A percentile compares a stretch with the other conserved stretches of the same genome.
phyloP scores from a whole-genome alignment of 2,888 invertebrate species.

The Epinotia ramella region DNA sequence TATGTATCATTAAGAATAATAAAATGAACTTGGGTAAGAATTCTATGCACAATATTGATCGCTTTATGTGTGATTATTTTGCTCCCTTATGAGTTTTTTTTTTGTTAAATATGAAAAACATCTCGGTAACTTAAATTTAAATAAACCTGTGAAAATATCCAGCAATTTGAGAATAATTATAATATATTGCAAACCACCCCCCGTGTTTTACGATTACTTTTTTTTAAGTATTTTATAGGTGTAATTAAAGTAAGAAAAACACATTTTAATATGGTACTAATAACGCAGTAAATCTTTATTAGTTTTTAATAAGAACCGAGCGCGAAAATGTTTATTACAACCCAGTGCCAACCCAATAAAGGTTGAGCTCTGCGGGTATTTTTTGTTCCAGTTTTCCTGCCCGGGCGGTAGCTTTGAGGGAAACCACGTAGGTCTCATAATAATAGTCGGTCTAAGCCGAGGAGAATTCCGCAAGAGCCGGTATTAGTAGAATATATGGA shows the following conservation, averaged over 20 bases:
- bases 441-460: constrained; percentile 43
- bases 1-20: too few relatives aligned
- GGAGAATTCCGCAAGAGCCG: constrained; percentile 46
- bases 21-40: too few relatives aligned
- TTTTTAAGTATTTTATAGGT: constrained; percentile 42
- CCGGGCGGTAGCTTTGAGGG: constrained; percentile 29
- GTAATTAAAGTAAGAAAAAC: constrained; percentile 48
- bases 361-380: constrained; percentile 37
- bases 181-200: neutral
- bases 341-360: constrained; percentile 14
- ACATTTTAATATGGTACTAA: constrained; percentile 51
- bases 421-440: constrained; percentile 43
- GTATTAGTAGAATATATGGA: constrained; percentile 49
- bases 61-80: too few relatives aligned
- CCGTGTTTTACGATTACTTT: neutral
- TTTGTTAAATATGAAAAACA: too few relatives aligned
- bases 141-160: too few relatives aligned
- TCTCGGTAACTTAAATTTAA: too few relatives aligned
- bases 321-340: constrained; percentile 41
- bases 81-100: too few relatives aligned
- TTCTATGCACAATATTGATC: too few relatives aligned
- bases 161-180: neutral
- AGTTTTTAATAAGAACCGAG: constrained; percentile 51
- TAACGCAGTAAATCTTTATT: constrained; percentile 55
- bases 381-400: constrained; percentile 32